Percentiles rank a stretch among this genome's conserved stretches.
Conservation (phyloP, 2,113 vertebrate genomes). For the Equus quagga region DNA sequence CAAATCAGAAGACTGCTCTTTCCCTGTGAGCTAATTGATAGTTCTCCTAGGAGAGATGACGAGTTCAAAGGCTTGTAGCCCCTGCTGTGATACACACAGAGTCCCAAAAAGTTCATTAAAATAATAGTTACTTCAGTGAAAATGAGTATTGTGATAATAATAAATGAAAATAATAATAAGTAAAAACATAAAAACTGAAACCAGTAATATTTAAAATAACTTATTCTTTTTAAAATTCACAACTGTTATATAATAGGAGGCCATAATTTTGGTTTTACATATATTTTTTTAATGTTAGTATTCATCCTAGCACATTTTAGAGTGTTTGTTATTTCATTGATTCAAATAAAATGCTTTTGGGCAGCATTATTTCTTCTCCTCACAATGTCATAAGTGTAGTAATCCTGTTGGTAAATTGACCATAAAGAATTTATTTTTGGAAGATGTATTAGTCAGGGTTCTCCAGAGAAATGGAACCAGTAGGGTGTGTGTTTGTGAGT, state of each 20-base stretch:
- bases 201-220: not conserved
- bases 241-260: not conserved
- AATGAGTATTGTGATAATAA: not conserved
- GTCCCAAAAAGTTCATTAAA: not conserved
- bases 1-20: not conserved
- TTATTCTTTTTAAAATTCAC: not conserved
- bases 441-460: not conserved
- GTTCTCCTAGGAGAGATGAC: not conserved
- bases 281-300: not conserved
- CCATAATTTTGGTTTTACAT: not conserved
- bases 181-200: not conserved
- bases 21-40: not conserved
- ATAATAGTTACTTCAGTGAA: constrained; percentile 1
- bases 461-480: not conserved
- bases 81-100: not conserved
- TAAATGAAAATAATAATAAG: not conserved
- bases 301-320: not conserved
- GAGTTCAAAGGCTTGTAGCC: constrained; percentile 27
- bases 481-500: not conserved
- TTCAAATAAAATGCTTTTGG: not conserved
- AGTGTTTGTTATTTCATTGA: not conserved
- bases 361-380: not conserved
- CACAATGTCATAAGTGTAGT: not conserved
- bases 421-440: not conserved
- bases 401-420: not conserved